A percentile compares a stretch with the other conserved stretches of the same genome.
These are phyloP conservation scores for Meandrina meandrites DNA, from an alignment of 92 coral and sea anemone genomes.

Conservation along the genomic window DNA sequence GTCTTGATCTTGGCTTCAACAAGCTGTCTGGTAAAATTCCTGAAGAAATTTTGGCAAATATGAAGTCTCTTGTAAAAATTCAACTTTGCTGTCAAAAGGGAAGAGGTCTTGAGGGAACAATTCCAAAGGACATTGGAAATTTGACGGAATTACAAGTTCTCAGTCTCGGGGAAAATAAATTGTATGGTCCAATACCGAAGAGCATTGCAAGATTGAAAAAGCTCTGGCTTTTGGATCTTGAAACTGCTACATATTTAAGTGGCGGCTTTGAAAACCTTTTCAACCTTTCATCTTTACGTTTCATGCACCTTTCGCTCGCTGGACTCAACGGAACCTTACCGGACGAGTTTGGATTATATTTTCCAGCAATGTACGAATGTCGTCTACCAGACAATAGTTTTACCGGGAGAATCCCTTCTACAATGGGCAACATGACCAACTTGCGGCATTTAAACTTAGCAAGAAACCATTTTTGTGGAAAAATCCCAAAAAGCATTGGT, in stretches of 20 bases:
- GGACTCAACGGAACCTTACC: constrained; percentile 65
- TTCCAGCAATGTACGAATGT: constrained; percentile 64
- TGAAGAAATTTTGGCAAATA: constrained; percentile 42
- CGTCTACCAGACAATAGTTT: constrained; percentile 58
- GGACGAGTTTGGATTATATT: constrained; percentile 62
- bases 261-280: constrained; percentile 57
- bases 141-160: constrained; percentile 71
- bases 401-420: constrained; percentile 52
- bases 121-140: constrained; percentile 70
- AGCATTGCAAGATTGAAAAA: constrained; percentile 66
- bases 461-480: constrained; percentile 57
- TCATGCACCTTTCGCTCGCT: constrained; percentile 63
- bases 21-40: constrained; percentile 57
- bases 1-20: constrained; percentile 57
- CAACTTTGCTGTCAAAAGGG: constrained; percentile 70
- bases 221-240: constrained; percentile 75
- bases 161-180: constrained; percentile 64
- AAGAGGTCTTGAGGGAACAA: constrained; percentile 49
- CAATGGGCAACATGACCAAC: constrained; percentile 56
- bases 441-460: constrained; percentile 59
- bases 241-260: constrained; percentile 44
- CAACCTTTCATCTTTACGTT: constrained; percentile 55
- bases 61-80: constrained; percentile 65
- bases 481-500: constrained; percentile 55
- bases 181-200: constrained; percentile 65